These are phyloP conservation scores for Alcedo quadribrachys DNA, from an alignment of 2,797 vertebrate species.

Conservation along the genomic window DNA sequence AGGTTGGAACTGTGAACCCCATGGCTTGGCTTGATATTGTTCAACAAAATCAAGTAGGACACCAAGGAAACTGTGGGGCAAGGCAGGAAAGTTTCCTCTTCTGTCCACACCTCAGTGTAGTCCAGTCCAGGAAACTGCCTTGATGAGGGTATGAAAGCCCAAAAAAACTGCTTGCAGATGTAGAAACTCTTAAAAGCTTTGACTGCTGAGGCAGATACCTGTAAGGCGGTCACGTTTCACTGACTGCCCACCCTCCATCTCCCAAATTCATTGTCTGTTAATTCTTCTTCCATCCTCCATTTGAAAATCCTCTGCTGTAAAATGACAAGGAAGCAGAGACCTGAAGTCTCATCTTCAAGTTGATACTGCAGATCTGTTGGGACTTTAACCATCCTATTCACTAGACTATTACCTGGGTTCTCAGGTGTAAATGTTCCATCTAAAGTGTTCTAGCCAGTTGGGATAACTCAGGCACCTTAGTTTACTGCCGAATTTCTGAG, in stretches of 20 bases:
- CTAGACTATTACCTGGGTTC: rapidly evolving
- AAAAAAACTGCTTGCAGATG: not conserved
- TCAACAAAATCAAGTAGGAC: not conserved
- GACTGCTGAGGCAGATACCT: not conserved
- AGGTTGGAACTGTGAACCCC: not conserved
- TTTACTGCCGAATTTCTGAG: not conserved
- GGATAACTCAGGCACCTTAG: not conserved
- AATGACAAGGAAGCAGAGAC: not conserved
- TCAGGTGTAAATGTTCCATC: not conserved
- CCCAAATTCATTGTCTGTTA: not conserved
- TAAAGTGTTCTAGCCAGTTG: not conserved
- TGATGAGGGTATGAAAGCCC: not conserved
- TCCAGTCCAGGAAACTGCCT: not conserved
- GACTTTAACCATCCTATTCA: rapidly evolving
- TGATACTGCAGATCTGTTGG: not conserved
- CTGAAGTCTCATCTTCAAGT: not conserved
- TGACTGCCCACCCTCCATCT: not conserved
- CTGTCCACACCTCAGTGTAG: too few species aligned
- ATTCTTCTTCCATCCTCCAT: not conserved
- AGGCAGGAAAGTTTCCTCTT: not conserved
- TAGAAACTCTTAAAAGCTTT: not conserved
- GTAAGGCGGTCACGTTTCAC: not conserved
- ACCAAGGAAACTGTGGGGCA: not conserved
- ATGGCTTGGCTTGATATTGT: rapidly evolving
- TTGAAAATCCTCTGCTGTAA: not conserved